Evolutionary conservation across 1,140 invertebrate species (phyloP), one percentile per base, ranked within the genome.

Genomic region (Agrypnia vestita): DNA sequence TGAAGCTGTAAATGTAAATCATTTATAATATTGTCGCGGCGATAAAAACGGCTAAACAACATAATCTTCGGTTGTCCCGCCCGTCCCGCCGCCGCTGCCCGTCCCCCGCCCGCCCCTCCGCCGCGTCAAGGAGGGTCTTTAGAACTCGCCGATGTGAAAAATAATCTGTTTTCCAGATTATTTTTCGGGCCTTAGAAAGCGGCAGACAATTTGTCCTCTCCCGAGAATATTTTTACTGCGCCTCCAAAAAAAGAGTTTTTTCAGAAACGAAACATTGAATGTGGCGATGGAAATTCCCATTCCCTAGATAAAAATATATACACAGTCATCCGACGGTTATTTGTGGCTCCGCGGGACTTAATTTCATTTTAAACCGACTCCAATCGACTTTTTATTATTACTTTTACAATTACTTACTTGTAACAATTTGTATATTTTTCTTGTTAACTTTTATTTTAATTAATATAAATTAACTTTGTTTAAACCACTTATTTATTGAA

Each of bases 121-220:
- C n/a, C 49, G 49, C 11, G 49, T 51, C 49, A 3, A 8, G 25
- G 25, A 35, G 49, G 49, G 49, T 51, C 49, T 51, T 51, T 51
- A 13, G 49, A 51, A 51, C 8, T 51, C 49, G 49, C 49, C 49
- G 49, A 51, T 51, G 49, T 51, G 49, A 51, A 51, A 51, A 51
- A 51, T 51, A 51, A 51, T 51, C 11, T 51, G n/a, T 51, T 4
- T 51, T 51, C 49, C 49, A 51, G 49, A 51, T 51, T 51, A 51
- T 51, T 51, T 51, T 51, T 51, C 25, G 25, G 49, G 49, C 1
- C 49, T 51, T 51, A 51, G 11, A 15, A 51, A 51, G n/a, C 49
- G 49, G 11, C 49, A 51, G n/a, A 51, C 49, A 51, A 51, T 51
- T 51, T 51, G 49, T 51, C 49, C 49, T 51, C 49, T 51, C 11